Evolutionary conservation across 2,113 vertebrate species (phyloP).

Genomic region (Xenopus laevis): DNA sequence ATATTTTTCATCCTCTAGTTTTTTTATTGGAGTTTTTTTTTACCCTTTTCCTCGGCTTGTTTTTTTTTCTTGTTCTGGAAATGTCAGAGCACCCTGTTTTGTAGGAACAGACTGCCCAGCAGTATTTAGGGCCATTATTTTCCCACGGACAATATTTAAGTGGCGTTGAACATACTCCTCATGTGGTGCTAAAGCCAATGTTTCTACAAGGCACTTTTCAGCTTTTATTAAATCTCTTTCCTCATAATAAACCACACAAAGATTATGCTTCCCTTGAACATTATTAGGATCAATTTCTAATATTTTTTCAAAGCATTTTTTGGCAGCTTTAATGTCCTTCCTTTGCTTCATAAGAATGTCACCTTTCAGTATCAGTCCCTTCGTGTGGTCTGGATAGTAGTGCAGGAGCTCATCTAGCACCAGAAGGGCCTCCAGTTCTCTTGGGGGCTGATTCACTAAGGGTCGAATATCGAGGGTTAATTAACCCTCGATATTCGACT

Average conservation of each 20-base stretch:
- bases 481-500: no score
- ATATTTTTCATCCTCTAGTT: constrained; percentile 65
- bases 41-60: constrained; percentile 43
- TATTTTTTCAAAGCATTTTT: constrained; percentile 87
- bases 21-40: constrained; percentile 54
- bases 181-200: constrained; percentile 83
- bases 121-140: constrained; percentile 79
- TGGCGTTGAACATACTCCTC: constrained; percentile 94
- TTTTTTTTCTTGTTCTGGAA: constrained; percentile 26
- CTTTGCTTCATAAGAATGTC: constrained; percentile 98
- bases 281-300: constrained; percentile 84
- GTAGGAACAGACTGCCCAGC: constrained; percentile 61
- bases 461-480: no score
- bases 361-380: constrained; percentile 94
- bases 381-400: constrained; percentile 90
- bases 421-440: constrained; percentile 85
- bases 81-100: constrained; percentile 50
- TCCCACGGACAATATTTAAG: constrained; percentile 85
- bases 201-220: constrained; percentile 87
- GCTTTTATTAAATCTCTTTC: constrained; percentile 84
- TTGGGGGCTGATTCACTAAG: no score
- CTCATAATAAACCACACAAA: constrained; percentile 97
- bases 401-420: constrained; percentile 82
- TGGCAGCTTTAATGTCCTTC: constrained; percentile 89
- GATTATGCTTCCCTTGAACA: constrained; percentile 94